A percentile compares a stretch with the other conserved stretches of the same genome.
phyloP scores from a whole-genome alignment of 92 coral and sea anemone genomes.

The Parazoanthus atlanticus region DNA sequence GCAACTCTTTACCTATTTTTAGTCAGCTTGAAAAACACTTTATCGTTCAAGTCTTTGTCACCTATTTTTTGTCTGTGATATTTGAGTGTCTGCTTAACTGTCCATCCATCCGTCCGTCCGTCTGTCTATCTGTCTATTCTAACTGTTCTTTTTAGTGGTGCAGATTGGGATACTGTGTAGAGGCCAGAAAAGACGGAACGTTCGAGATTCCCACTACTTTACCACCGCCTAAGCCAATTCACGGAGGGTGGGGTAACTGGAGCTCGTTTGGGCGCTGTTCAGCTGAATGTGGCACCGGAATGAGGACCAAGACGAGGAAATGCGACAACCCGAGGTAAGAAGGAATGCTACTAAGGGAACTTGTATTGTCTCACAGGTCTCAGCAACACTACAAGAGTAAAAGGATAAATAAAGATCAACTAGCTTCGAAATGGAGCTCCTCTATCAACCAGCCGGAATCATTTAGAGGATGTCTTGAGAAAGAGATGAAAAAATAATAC shows the following conservation, averaged over 20 bases:
- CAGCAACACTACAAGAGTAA: neutral
- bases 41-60: neutral
- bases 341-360: neutral
- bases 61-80: neutral
- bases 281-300: conserved; percentile 83
- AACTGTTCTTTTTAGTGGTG: conserved; percentile 79
- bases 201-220: conserved; percentile 59
- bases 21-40: neutral
- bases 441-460: too few relatives aligned
- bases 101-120: neutral
- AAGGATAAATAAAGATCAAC: neutral
- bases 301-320: conserved; percentile 62
- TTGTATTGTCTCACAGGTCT: neutral
- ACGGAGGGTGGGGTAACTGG: conserved; percentile 93
- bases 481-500: too few relatives aligned
- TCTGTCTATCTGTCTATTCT: neutral
- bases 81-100: neutral
- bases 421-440: too few relatives aligned
- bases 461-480: too few relatives aligned
- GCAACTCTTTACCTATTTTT: neutral
- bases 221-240: conserved; percentile 73
- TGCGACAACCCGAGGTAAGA: conserved; percentile 84
- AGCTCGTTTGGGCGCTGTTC: conserved; percentile 71
- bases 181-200: conserved; percentile 47
- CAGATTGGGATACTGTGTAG: conserved; percentile 76